phyloP scores from a whole-genome alignment of 53 echinoderm and acorn worm genomes.

The Paracentrotus lividus region DNA sequence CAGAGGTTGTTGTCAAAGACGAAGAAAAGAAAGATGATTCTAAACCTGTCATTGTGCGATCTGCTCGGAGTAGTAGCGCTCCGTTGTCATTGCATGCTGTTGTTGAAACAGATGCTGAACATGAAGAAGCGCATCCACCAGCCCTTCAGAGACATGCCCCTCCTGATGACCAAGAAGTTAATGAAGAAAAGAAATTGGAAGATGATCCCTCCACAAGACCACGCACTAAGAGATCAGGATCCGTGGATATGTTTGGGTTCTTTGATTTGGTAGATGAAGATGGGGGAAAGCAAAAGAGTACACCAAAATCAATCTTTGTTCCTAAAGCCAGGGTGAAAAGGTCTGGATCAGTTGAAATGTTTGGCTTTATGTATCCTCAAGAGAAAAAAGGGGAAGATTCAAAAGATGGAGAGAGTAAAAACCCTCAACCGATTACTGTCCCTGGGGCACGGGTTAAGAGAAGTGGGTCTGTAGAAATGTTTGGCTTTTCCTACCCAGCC shows the following conservation, averaged over 20 bases:
- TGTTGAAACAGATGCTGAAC: neutral
- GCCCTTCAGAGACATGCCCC: neutral
- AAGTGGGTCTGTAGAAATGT: slow-evolving; percentile 13
- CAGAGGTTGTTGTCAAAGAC: neutral
- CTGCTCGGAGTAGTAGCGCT: neutral
- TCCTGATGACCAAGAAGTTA: neutral
- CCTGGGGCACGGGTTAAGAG: neutral
- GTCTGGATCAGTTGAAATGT: slow-evolving; percentile 49
- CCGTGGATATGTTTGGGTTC: slow-evolving; percentile 8
- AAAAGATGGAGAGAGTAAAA: neutral
- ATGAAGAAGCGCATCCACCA: neutral
- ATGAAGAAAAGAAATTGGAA: neutral
- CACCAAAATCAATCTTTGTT: neutral
- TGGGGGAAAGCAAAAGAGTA: neutral
- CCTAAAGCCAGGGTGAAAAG: neutral
- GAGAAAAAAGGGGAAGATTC: neutral
- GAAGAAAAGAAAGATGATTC: neutral
- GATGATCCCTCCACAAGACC: neutral
- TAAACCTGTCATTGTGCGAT: neutral
- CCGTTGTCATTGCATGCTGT: neutral
- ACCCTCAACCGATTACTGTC: neutral
- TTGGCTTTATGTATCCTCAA: neutral
- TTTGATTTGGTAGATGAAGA: neutral
- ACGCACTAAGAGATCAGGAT: neutral
- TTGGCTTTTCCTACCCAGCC: slow-evolving; percentile 7